phyloP scores from a whole-genome alignment of 2,113 vertebrate species.

The Crotophaga sulcirostris region DNA sequence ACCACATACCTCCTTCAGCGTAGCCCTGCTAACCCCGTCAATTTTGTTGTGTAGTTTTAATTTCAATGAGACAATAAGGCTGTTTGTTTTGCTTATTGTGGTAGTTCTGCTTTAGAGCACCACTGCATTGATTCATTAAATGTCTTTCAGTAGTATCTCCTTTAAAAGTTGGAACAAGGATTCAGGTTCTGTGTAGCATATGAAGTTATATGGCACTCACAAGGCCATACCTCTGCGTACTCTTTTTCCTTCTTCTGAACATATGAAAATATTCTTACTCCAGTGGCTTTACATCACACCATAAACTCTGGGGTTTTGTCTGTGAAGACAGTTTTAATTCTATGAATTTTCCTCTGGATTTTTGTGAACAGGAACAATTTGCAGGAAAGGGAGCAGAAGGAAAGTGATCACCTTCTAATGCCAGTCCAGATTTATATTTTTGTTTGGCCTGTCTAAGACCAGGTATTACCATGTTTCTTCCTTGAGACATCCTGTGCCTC shows the following conservation, averaged over 20 bases:
- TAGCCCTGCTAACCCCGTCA: neutral
- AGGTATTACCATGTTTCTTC: neutral
- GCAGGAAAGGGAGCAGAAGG: neutral
- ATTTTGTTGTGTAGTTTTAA: neutral
- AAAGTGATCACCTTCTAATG: neutral
- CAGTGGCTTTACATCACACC: conserved; percentile 26
- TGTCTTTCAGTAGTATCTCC: neutral
- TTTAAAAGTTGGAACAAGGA: neutral
- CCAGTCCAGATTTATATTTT: neutral
- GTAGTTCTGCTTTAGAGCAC: conserved; percentile 34
- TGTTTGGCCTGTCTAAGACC: neutral
- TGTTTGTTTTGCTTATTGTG: conserved; percentile 26
- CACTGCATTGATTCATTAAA: conserved; percentile 12
- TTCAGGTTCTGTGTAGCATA: neutral
- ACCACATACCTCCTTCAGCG: neutral
- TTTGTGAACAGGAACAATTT: neutral
- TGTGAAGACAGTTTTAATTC: neutral
- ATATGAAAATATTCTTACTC: conserved; percentile 45
- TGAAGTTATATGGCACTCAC: neutral
- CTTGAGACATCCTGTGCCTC: neutral
- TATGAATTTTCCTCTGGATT: neutral
- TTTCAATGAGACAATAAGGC: neutral
- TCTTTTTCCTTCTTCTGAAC: neutral
- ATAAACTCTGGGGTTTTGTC: conserved; percentile 47
- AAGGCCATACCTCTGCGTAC: conserved; percentile 16